A percentile compares a stretch with the other conserved stretches of the same genome.
phyloP scores from a whole-genome alignment of 2,113 vertebrate genomes.

The Chaetorhynchus papuensis region DNA sequence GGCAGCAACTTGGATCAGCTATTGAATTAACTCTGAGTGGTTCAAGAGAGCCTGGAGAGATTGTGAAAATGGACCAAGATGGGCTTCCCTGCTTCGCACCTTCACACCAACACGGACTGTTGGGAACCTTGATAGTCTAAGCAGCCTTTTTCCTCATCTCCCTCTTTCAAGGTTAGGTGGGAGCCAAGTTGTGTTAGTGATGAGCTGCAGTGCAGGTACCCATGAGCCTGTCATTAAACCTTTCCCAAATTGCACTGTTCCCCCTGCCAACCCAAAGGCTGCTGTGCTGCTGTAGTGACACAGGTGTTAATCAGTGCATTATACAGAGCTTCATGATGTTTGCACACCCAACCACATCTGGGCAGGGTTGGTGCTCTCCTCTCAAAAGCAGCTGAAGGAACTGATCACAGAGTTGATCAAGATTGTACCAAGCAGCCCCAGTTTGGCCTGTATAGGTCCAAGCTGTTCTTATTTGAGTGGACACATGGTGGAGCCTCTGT shows the following conservation, averaged over 20 bases:
- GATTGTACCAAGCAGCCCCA: not conserved
- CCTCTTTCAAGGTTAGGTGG: not conserved
- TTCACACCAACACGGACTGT: not conserved
- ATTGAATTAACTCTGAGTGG: not conserved
- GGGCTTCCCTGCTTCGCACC: not conserved
- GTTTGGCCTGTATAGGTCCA: not conserved
- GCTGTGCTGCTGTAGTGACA: not conserved
- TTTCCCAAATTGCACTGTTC: not conserved
- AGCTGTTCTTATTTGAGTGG: not conserved
- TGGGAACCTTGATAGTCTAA: not conserved
- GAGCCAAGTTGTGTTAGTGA: not conserved
- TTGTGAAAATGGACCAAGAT: not conserved
- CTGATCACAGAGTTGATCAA: not conserved
- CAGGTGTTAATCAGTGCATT: not conserved
- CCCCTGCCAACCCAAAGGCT: not conserved
- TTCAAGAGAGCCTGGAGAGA: not conserved
- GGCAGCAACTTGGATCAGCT: not conserved
- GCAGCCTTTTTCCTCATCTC: not conserved
- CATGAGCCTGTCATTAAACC: not conserved
- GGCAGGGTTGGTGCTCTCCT: not conserved
- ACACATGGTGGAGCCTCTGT: not conserved
- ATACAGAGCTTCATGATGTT: not conserved
- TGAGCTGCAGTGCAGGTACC: not conserved
- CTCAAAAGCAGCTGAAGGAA: not conserved
- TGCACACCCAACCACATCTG: not conserved